phyloP scores from a whole-genome alignment of 2,888 invertebrate genomes.

The Dusona sp. region DNA sequence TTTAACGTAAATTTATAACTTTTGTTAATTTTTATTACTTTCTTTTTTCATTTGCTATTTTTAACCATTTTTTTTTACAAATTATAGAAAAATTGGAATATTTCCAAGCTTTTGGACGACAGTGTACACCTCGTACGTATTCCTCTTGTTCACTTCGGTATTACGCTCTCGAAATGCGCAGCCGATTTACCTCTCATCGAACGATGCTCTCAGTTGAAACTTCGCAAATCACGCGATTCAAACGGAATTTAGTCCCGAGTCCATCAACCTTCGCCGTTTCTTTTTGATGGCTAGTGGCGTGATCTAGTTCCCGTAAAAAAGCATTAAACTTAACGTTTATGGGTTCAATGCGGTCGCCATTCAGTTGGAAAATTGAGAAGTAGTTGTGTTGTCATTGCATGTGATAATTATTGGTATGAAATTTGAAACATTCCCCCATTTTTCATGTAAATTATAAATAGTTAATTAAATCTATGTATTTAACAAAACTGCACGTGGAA shows the following conservation, averaged over 20 bases:
- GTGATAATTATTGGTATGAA: background rate
- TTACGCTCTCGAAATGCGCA: constrained; percentile 21
- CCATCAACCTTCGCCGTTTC: constrained; percentile 19
- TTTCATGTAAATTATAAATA: background rate
- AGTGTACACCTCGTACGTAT: constrained; percentile 14
- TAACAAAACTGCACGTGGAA: too few relatives aligned
- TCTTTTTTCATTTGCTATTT: background rate
- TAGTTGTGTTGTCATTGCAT: background rate
- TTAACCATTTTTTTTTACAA: background rate
- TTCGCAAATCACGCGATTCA: constrained; percentile 17
- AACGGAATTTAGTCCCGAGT: constrained; percentile 36
- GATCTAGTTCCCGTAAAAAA: constrained; percentile 14
- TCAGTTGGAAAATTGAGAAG: background rate
- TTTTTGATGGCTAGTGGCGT: background rate
- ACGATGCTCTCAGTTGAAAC: constrained; percentile 14
- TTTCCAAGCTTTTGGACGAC: background rate
- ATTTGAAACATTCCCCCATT: too few relatives aligned
- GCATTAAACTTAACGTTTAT: background rate
- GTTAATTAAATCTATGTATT: too few relatives aligned
- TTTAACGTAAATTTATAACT: background rate
- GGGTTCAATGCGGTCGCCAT: background rate
- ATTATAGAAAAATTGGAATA: background rate
- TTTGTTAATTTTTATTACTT: background rate
- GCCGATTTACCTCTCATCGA: constrained; percentile 37
- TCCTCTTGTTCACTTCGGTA: constrained; percentile 27